Percentiles rank a stretch among this genome's conserved stretches.
Conservation (phyloP, 2,113 vertebrate species). For the Etheostoma cragini region DNA sequence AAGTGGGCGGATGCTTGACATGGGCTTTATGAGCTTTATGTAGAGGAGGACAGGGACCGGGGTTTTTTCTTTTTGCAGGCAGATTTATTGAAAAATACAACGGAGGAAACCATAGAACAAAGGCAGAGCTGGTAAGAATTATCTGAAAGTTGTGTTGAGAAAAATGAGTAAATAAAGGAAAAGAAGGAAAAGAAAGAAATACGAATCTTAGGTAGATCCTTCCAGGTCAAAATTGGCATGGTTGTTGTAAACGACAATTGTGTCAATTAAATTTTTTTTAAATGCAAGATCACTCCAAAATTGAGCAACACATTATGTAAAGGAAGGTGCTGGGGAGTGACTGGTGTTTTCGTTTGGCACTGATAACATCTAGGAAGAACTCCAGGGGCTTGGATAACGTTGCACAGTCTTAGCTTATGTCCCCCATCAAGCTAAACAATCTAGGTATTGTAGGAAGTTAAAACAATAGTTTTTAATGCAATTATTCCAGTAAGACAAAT, state of each 20-base stretch:
- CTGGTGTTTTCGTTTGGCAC: slow-evolving; percentile 8
- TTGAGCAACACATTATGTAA: not conserved
- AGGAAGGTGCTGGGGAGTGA: not conserved
- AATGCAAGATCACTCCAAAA: not conserved
- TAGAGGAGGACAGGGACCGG: slow-evolving; percentile 69
- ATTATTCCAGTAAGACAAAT: slow-evolving; percentile 3
- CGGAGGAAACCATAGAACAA: slow-evolving; percentile 34
- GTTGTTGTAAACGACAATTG: not conserved
- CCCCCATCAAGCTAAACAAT: not conserved
- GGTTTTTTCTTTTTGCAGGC: slow-evolving; percentile 65
- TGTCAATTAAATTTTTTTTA: not conserved
- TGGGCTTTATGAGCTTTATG: slow-evolving; percentile 76
- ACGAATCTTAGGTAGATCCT: not conserved
- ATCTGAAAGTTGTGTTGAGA: slow-evolving; percentile 19
- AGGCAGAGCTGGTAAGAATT: slow-evolving; percentile 18
- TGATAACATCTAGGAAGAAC: not conserved
- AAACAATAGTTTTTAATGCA: slow-evolving; percentile 8
- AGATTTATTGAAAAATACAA: slow-evolving; percentile 48
- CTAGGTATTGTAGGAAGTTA: not conserved
- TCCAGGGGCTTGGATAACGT: not conserved
- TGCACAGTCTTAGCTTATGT: slow-evolving; percentile 4
- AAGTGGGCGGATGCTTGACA: slow-evolving; percentile 76
- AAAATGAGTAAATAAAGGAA: not conserved
- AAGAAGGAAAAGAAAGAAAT: not conserved
- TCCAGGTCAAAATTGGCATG: not conserved